A percentile compares a stretch with the other conserved stretches of the same genome.
phyloP scores from a whole-genome alignment of 2,888 invertebrate species.

The Colletes collaris region DNA sequence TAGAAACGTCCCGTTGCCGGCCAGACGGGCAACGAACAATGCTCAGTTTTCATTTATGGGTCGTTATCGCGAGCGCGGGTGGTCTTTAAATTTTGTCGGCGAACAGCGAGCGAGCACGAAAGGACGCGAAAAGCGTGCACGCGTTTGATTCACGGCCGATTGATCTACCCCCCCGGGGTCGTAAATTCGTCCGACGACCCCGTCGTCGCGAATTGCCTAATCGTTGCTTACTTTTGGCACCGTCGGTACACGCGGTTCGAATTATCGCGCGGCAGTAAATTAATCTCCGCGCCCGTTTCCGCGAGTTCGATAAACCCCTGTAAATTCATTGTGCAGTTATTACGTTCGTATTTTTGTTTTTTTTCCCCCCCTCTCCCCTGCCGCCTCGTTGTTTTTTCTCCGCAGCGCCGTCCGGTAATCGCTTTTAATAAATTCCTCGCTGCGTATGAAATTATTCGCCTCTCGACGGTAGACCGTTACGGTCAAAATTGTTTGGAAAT shows the following conservation, averaged over 20 bases:
- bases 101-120: constrained; percentile 32
- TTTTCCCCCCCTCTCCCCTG: neutral
- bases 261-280: constrained; percentile 47
- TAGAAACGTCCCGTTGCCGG: constrained; percentile 23
- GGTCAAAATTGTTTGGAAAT: constrained; percentile 37
- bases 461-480: neutral
- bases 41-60: constrained; percentile 36
- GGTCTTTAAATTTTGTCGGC: constrained; percentile 45
- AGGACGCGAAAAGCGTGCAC: constrained; percentile 28
- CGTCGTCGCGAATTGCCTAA: constrained; percentile 31
- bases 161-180: constrained; percentile 28
- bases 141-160: constrained; percentile 53
- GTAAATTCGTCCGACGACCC: constrained; percentile 49
- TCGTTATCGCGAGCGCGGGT: constrained; percentile 42
- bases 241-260: constrained; percentile 26
- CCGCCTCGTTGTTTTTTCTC: neutral
- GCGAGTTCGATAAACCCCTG: constrained; percentile 46
- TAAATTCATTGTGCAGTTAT: constrained; percentile 47
- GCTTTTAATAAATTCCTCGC: constrained; percentile 50
- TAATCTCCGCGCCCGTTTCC: constrained; percentile 25
- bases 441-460: constrained; percentile 38
- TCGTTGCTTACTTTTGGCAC: constrained; percentile 39
- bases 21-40: constrained; percentile 29
- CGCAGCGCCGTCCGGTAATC: constrained; percentile 23
- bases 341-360: constrained; percentile 33